Base-by-base conservation (phyloP, 2,888 invertebrate genomes). In the Gnatocerus cornutus region DNA sequence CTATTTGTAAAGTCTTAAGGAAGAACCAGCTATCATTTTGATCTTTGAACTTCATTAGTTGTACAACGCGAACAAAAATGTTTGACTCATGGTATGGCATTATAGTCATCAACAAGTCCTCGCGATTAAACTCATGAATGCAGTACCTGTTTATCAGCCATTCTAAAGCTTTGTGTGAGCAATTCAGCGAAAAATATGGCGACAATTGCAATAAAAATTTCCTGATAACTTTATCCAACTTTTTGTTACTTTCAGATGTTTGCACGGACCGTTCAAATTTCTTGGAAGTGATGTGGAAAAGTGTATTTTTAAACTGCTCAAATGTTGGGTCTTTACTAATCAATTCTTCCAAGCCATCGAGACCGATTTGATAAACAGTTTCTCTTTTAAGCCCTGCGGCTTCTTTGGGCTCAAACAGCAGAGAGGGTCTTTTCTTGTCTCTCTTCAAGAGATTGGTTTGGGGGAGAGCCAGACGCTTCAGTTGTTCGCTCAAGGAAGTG, bases 81-180 rank as follows among this genome's bases (percentile, higher is more conserved):
- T 93, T 93, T 0, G 96, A 95, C 79, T 97, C 95, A 84, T 98
- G 97, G 82, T 97, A 98, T 0, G 99, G 98, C 62, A 99, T 84
- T 63, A 95, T 92, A 6, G 95, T 86, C 70, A 91, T 87, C 78
- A 99, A 86, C 41, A 98, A 87, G 0, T 91, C 91, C 79, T 95
- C 91, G 64, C 90, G 90, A 81, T 98, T 98, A 84, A 93, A 98
- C 61, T 93, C 89, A 78, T 99, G 94, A 70, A 99, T 92, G 74
- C 92, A 91, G 82, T 93, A 98, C 75, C 97, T 90, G 79, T 95
- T 90, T 48, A 99, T 90, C 1, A 99, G 88, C 98, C 98, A 99
- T 87, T 99, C 99, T 50, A 99, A 84, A 1, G 96, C 93, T 86
- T 97, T 95, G 74, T 97, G 96, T 0, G 96, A 90, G 5, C 92